A percentile compares a stretch with the other conserved stretches of the same genome.
Evolutionary conservation across 1,140 invertebrate genomes (phyloP).

Genomic region (Drosophila serrata): DNA sequence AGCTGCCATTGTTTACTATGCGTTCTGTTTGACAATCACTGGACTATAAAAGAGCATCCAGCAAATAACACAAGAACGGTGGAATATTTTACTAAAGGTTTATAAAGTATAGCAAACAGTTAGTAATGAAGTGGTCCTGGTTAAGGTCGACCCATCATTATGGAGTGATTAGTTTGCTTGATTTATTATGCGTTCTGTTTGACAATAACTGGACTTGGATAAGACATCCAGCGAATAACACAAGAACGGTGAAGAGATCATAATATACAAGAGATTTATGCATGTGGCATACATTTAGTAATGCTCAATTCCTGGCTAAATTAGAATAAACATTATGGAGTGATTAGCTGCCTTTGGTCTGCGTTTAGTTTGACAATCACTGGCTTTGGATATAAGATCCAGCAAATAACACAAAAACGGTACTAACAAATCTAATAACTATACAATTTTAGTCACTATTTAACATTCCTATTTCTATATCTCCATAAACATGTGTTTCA

Average conservation of each 20-base stretch:
- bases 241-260: slow-evolving; percentile 53
- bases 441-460: not conserved
- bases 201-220: slow-evolving; percentile 68
- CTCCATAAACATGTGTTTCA: not conserved
- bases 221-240: slow-evolving; percentile 66
- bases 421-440: not conserved
- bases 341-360: slow-evolving; percentile 51
- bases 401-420: slow-evolving; percentile 75
- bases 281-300: slow-evolving; percentile 47
- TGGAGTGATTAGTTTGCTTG: slow-evolving; percentile 44
- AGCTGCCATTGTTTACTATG: slow-evolving; percentile 46
- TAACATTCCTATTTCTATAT: not conserved
- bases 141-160: slow-evolving; percentile 36
- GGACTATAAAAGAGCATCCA: slow-evolving; percentile 31
- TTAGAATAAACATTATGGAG: slow-evolving; percentile 60
- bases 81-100: not conserved
- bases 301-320: slow-evolving; percentile 32
- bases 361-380: slow-evolving; percentile 81
- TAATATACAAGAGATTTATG: not conserved
- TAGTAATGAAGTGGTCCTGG: slow-evolving; percentile 64
- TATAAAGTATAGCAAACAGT: slow-evolving; percentile 48
- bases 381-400: slow-evolving; percentile 45
- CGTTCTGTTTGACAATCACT: slow-evolving; percentile 82
- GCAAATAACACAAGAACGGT: slow-evolving; percentile 77
- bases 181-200: slow-evolving; percentile 73